Evolutionary conservation across 2,888 invertebrate species (phyloP).

Genomic region (Crossocerus cetratus): DNA sequence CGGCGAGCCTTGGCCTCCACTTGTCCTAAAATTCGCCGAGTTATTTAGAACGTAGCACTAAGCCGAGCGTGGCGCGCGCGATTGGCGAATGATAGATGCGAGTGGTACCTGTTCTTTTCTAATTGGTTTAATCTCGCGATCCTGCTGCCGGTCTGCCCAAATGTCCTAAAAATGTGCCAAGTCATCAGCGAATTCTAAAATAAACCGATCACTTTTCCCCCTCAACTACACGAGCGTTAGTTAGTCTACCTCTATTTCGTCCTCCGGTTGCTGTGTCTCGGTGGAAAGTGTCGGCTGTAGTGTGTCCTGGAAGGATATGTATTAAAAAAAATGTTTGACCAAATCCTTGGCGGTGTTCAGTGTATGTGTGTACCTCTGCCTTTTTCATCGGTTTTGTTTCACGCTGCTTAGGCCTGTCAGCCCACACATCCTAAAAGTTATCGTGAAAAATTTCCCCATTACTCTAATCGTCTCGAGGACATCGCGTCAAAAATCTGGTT

Average conservation of each 20-base stretch:
- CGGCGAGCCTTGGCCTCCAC: neutral
- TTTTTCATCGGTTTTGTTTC: conserved; percentile 2
- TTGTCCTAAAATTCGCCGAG: neutral
- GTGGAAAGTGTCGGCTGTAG: neutral
- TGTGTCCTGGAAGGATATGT: conserved; percentile 26
- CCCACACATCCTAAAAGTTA: conserved; percentile 2
- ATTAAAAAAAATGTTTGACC: neutral
- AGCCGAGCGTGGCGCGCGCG: too few relatives aligned
- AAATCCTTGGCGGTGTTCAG: neutral
- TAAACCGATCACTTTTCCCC: neutral
- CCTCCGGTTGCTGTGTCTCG: conserved; percentile 9
- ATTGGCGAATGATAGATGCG: neutral
- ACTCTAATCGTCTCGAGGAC: neutral
- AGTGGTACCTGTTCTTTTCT: neutral
- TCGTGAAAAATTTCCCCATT: too few relatives aligned
- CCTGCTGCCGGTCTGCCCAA: conserved; percentile 4
- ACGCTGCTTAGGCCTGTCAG: conserved; percentile 7
- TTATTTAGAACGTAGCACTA: neutral
- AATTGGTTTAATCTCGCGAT: conserved; percentile 4
- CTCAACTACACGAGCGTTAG: neutral
- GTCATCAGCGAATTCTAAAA: neutral
- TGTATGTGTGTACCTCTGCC: neutral
- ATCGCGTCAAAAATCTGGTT: neutral
- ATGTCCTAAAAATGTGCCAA: conserved; percentile 6
- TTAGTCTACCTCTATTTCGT: conserved; percentile 18